Evolutionary conservation across 2,113 vertebrate genomes (phyloP).

Genomic region (Amphilophus citrinellus): DNA sequence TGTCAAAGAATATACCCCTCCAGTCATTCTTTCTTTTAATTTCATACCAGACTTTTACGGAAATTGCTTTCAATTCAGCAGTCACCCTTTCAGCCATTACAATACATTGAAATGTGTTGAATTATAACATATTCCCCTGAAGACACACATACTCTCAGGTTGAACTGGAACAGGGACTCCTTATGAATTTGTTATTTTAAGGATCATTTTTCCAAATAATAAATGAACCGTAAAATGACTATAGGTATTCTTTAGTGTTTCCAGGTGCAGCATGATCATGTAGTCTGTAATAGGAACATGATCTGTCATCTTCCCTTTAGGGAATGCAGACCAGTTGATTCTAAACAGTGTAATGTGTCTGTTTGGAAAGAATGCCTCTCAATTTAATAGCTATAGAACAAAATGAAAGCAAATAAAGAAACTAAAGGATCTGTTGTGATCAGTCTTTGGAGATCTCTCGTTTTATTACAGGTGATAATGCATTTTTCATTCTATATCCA

Average conservation of each 20-base stretch:
- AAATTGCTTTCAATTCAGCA: conserved; percentile 62
- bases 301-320: conserved; percentile 30
- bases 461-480: conserved; percentile 9
- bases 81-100: conserved; percentile 56
- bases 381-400: background rate
- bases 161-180: conserved; percentile 38
- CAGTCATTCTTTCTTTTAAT: conserved; percentile 59
- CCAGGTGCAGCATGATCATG: conserved; percentile 16
- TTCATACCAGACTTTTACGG: conserved; percentile 55
- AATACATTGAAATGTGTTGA: conserved; percentile 47
- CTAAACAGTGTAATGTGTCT: conserved; percentile 16
- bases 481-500: background rate
- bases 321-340: conserved; percentile 22
- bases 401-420: conserved; percentile 34
- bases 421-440: conserved; percentile 12
- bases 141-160: conserved; percentile 40
- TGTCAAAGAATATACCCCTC: conserved; percentile 42
- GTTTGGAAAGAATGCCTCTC: conserved; percentile 20
- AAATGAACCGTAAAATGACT: conserved; percentile 35
- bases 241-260: conserved; percentile 35
- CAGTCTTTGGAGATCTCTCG: background rate
- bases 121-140: conserved; percentile 52
- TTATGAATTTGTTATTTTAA: conserved; percentile 63
- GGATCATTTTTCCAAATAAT: conserved; percentile 56
- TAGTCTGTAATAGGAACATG: conserved; percentile 53